Conservation (phyloP, 2,113 vertebrate genomes). For the Chroicocephalus ridibundus region DNA sequence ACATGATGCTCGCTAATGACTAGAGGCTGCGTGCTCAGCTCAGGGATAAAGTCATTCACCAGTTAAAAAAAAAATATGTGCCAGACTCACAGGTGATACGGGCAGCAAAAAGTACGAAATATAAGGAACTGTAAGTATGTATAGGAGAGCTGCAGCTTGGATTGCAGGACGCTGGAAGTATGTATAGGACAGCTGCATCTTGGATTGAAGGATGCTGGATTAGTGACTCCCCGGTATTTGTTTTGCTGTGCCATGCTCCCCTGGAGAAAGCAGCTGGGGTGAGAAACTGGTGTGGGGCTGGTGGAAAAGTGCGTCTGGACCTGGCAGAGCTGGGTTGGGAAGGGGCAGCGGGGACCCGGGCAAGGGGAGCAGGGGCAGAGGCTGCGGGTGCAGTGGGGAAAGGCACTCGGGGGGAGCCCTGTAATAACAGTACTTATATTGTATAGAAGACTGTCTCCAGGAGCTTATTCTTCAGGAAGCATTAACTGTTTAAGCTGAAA, state of each 20-base stretch:
- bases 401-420: neutral
- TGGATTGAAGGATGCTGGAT: neutral
- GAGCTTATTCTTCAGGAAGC: neutral
- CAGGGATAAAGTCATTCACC: neutral
- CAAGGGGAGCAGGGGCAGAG: neutral
- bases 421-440: neutral
- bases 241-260: neutral
- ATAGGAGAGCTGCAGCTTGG: neutral
- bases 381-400: fast-evolving
- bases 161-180: neutral
- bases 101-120: neutral
- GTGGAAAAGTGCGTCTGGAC: neutral
- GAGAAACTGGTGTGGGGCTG: neutral
- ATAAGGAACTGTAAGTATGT: neutral
- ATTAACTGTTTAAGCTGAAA: slow-evolving; percentile 9
- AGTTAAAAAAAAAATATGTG: neutral
- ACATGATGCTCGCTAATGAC: neutral
- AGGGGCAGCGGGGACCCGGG: neutral
- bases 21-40: neutral
- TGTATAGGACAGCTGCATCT: neutral
- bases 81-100: neutral
- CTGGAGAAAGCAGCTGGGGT: neutral
- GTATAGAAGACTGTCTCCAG: neutral
- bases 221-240: neutral
- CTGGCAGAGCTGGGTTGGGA: neutral